phyloP scores from a whole-genome alignment of 2,113 vertebrate species.

The Neoarius graeffei region DNA sequence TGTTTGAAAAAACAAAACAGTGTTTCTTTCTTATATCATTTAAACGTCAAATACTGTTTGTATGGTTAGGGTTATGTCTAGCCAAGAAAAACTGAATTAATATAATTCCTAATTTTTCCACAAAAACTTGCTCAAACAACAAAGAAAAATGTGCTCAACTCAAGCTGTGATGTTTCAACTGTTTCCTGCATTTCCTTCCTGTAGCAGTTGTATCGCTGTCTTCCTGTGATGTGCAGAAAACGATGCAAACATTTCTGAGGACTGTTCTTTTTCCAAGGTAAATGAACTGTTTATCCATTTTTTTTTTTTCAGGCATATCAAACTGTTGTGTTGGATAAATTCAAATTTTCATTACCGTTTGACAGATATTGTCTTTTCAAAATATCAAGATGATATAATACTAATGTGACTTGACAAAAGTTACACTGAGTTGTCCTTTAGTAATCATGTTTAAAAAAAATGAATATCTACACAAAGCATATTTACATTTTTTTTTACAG shows the following conservation, averaged over 20 bases:
- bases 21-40: too few relatives aligned
- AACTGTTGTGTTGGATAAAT: not conserved
- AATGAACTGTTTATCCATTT: not conserved
- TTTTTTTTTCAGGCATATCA: not conserved
- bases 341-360: not conserved
- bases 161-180: not conserved
- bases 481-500: too few relatives aligned
- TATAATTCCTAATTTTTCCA: not conserved
- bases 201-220: not conserved
- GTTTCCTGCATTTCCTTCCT: not conserved
- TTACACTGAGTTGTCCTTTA: too few relatives aligned
- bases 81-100: not conserved
- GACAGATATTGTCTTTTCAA: too few relatives aligned
- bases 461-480: not conserved
- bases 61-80: not conserved
- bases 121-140: not conserved
- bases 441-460: not conserved
- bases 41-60: too few relatives aligned
- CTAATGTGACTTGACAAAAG: too few relatives aligned
- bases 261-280: conserved; percentile 17
- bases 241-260: conserved; percentile 9
- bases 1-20: too few relatives aligned
- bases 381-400: too few relatives aligned
- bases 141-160: not conserved
- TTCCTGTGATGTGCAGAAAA: not conserved